phyloP scores from a whole-genome alignment of 2,113 vertebrate species.

The Panthera leo region DNA sequence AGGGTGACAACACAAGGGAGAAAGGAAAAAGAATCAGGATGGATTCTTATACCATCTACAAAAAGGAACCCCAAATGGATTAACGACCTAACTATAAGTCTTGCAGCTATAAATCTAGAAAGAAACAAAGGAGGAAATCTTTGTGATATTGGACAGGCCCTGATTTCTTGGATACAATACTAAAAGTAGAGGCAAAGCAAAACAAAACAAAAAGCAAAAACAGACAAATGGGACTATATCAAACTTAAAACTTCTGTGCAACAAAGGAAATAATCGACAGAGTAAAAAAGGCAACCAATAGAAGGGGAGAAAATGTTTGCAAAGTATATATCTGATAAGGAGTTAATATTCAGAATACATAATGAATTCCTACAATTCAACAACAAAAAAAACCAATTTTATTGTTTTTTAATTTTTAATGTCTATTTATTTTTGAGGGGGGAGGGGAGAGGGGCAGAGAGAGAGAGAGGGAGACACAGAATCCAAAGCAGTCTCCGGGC shows the following conservation, averaged over 20 bases:
- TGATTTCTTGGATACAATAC: background rate
- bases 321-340: background rate
- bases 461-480: no score
- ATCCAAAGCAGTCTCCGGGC: no score
- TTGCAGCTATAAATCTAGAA: background rate
- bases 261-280: background rate
- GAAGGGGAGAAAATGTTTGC: background rate
- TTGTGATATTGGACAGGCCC: background rate
- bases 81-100: background rate
- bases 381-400: background rate
- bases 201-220: background rate
- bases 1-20: background rate
- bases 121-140: background rate
- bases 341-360: background rate
- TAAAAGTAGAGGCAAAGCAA: background rate
- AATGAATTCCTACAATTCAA: background rate
- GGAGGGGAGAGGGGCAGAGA: no score
- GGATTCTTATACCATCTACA: background rate
- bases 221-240: background rate
- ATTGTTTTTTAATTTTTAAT: no score
- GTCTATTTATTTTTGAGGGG: no score
- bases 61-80: background rate
- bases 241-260: background rate
- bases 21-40: background rate
- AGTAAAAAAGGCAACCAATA: background rate